Evolutionary conservation across 2,113 vertebrate species (phyloP).

Genomic region (Muntiacus muntjak): DNA sequence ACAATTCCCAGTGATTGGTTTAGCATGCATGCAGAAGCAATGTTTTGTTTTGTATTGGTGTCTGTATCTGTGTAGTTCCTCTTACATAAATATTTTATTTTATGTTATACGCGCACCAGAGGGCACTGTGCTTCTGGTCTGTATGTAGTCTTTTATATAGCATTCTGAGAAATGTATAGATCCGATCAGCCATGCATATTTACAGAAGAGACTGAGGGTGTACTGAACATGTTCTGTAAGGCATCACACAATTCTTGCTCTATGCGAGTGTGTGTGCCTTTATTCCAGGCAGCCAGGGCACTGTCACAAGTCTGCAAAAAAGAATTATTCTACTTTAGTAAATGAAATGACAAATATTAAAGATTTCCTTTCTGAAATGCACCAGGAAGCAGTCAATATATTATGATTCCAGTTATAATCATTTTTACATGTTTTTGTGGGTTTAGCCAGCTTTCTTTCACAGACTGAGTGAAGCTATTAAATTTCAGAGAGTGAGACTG

Average conservation of each 20-base stretch:
- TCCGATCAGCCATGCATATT: constrained; percentile 55
- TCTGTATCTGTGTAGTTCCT: not conserved
- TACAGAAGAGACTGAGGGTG: constrained; percentile 60
- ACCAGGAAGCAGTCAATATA: not conserved
- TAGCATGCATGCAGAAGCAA: not conserved
- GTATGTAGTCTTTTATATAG: constrained; percentile 16
- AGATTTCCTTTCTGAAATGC: not conserved
- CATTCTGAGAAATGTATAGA: constrained; percentile 53
- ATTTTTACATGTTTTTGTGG: not conserved
- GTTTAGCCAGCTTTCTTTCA: not conserved
- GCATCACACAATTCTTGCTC: not conserved
- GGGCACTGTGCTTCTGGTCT: constrained; percentile 79
- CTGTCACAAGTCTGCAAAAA: not conserved
- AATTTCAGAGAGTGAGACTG: not conserved
- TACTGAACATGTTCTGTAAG: constrained; percentile 3
- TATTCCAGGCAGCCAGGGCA: not conserved
- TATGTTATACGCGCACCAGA: constrained; percentile 74
- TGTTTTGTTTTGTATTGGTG: not conserved
- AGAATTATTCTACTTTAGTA: not conserved
- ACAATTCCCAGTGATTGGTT: not conserved
- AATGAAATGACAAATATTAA: not conserved
- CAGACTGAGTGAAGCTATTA: not conserved
- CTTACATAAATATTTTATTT: constrained; percentile 56
- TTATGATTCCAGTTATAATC: not conserved
- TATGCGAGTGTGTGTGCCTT: not conserved